Evolutionary conservation across 2,797 vertebrate genomes (phyloP), one percentile per base, ranked within the genome.

Genomic region (Artibeus lituratus): DNA sequence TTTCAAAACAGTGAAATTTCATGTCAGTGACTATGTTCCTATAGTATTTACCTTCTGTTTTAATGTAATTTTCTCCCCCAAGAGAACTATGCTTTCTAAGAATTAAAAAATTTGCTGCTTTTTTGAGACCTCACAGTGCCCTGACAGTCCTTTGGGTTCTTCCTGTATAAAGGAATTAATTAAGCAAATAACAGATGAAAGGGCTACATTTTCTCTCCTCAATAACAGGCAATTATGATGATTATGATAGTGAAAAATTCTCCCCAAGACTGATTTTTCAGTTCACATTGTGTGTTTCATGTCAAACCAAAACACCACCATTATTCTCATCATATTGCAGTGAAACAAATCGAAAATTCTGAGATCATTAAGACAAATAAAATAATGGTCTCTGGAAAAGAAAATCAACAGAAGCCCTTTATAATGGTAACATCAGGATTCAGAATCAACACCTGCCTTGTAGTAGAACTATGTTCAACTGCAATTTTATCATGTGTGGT

Each of bases 151-250:
- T 86, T 93, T 90, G n/a, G 89, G 44, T 74, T 91, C 42, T 91
- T 93, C 35, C 55, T 42, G 2, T 81, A 74, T 72, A 94, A 69
- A 95, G 62, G n/a, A 89, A 95, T 91, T 88, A 93, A 94, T 95
- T 94, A 94, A 88, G 88, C 72, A 72, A 55, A 87, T 69, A 93
- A 83, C 39, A 97, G 69, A 89, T 72, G 42, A 91, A 15, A 93
- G 10, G 5, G 62, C 3, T 85, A 53, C 15, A 72, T 85, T 89
- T 82, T 95, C 93, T 91, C 51, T 85, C 53, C 39, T 90, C 49
- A 78, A 80, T 81, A 93, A 87, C 35, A 10, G 57, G 7, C 57
- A 87, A 55, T 93, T 93, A 89, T 62, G 32, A 89, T 83, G 22
- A 69, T 94, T 69, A 92, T 94, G 74, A 92, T 89, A 87, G 94